Conservation (phyloP, 2,113 vertebrate species). For the Zapus hudsonius region DNA sequence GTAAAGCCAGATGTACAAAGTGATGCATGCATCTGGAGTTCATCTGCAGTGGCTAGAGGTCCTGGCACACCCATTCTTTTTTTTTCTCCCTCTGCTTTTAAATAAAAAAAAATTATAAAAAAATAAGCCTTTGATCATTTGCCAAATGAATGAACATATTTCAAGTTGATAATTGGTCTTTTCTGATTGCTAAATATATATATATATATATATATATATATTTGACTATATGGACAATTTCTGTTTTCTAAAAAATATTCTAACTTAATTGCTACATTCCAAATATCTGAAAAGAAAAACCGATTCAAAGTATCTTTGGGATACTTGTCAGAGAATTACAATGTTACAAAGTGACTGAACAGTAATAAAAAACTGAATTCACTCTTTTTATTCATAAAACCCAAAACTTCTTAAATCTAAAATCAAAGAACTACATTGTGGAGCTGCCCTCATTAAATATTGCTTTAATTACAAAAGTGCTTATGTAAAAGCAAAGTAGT, state of each 20-base stretch:
- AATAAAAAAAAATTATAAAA: too few relatives aligned
- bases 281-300: conserved; percentile 27
- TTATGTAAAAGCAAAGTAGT: background rate
- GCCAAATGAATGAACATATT: conserved; percentile 12
- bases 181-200: background rate
- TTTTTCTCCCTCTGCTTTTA: too few relatives aligned
- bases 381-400: background rate
- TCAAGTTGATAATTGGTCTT: background rate
- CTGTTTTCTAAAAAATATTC: conserved; percentile 8
- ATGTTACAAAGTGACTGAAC: background rate
- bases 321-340: conserved; percentile 25
- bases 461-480: background rate
- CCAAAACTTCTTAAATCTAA: conserved; percentile 12
- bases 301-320: background rate
- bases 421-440: conserved; percentile 12
- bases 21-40: too few relatives aligned
- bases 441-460: background rate
- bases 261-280: conserved; percentile 8
- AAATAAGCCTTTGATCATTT: too few relatives aligned
- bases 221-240: background rate
- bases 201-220: background rate
- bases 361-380: background rate
- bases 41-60: too few relatives aligned
- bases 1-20: too few relatives aligned
- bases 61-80: too few relatives aligned